Evolutionary conservation across 2,888 invertebrate genomes (phyloP).

Genomic region (Abrostola tripartita): DNA sequence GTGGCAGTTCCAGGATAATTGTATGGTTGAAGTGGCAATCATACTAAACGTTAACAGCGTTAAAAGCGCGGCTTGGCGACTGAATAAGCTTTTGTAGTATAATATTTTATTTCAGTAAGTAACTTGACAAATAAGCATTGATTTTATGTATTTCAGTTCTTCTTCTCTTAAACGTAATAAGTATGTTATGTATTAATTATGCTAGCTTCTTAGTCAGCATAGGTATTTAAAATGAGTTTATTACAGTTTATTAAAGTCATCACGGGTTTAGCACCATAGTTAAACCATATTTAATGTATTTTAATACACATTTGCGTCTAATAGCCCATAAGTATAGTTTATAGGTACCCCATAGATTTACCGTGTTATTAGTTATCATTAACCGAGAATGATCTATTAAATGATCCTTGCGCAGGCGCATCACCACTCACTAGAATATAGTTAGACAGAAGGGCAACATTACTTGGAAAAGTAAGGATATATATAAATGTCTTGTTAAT

Average conservation of each 20-base stretch:
- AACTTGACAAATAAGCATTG: too few relatives aligned
- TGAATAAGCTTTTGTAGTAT: too few relatives aligned
- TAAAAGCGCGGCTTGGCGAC: too few relatives aligned
- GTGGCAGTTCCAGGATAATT: neutral
- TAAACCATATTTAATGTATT: slow-evolving; percentile 25
- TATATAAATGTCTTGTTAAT: too few relatives aligned
- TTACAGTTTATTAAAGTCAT: neutral
- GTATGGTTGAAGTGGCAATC: neutral
- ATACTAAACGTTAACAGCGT: too few relatives aligned
- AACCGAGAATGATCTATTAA: slow-evolving; percentile 27
- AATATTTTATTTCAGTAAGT: too few relatives aligned
- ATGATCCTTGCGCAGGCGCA: slow-evolving; percentile 9
- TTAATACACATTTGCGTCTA: slow-evolving; percentile 27
- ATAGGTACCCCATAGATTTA: slow-evolving; percentile 20
- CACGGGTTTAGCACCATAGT: slow-evolving; percentile 1
- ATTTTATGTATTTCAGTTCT: too few relatives aligned
- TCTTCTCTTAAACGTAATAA: too few relatives aligned
- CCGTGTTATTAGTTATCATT: slow-evolving; percentile 27
- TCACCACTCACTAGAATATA: neutral
- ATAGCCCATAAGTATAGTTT: slow-evolving; percentile 21
- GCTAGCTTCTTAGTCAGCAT: neutral
- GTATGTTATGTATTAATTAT: too few relatives aligned
- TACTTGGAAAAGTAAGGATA: neutral
- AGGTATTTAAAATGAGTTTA: neutral
- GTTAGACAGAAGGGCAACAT: neutral